Evolutionary conservation across 23 tunicate genomes (phyloP).

Genomic region (Trididemnum clinides): DNA sequence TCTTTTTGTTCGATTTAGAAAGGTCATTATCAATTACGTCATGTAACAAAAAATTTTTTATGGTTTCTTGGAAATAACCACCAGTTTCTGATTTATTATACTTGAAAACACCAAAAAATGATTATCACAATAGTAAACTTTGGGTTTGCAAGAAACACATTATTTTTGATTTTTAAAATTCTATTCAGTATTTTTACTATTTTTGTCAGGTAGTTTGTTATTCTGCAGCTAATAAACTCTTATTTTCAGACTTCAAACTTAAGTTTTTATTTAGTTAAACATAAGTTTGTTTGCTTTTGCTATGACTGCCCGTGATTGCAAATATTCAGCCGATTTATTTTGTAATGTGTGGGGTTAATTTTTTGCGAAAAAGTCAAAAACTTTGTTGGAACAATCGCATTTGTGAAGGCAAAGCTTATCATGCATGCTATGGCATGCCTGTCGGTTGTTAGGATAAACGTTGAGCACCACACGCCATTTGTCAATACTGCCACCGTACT

Average conservation of each 20-base stretch:
- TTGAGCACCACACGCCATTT: not conserved
- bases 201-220: not conserved
- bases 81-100: not conserved
- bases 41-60: not conserved
- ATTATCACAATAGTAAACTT: not conserved
- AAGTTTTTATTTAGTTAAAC: too few relatives aligned
- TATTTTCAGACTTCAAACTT: too few relatives aligned
- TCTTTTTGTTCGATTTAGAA: too few relatives aligned
- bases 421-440: too few relatives aligned
- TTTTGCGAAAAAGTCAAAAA: not conserved
- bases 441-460: not conserved
- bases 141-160: not conserved
- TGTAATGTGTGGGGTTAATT: too few relatives aligned
- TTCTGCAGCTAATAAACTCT: not conserved
- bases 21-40: too few relatives aligned
- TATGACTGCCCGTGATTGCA: too few relatives aligned
- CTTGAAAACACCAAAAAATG: not conserved
- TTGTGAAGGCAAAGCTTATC: not conserved
- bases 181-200: not conserved
- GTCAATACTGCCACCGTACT: not conserved
- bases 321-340: too few relatives aligned
- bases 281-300: too few relatives aligned
- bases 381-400: not conserved
- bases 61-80: not conserved
- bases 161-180: not conserved